A percentile compares a stretch with the other conserved stretches of the same genome.
Conservation (phyloP, 2,113 vertebrate species). For the Leucopternis melanops region DNA sequence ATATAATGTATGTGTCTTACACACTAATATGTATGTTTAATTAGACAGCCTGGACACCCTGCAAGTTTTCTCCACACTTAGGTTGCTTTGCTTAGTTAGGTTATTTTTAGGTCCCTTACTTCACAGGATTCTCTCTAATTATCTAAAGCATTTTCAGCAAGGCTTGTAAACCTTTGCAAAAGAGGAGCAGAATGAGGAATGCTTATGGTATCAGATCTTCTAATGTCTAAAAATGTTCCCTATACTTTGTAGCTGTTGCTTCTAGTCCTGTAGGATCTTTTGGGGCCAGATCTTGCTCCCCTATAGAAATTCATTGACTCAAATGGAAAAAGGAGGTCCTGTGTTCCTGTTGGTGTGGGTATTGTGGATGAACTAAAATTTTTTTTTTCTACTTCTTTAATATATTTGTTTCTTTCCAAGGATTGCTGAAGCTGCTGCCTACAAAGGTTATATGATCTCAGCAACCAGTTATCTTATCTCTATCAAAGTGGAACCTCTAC, state of each 20-base stretch:
- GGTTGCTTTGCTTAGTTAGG: background rate
- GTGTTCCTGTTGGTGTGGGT: background rate
- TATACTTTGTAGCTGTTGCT: fast-evolving
- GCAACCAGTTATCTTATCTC: conserved; percentile 86
- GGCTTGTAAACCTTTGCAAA: background rate
- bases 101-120: background rate
- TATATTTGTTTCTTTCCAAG: conserved; percentile 33
- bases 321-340: background rate
- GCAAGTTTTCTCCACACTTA: background rate
- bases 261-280: background rate
- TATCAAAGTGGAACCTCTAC: conserved; percentile 84
- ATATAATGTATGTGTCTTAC: background rate
- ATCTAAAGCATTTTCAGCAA: background rate
- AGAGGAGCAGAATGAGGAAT: background rate
- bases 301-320: background rate
- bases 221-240: background rate
- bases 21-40: background rate
- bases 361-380: background rate
- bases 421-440: conserved; percentile 77
- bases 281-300: background rate
- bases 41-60: background rate
- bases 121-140: background rate
- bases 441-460: conserved; percentile 77
- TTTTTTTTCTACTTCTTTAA: background rate
- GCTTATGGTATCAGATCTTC: background rate